Percentiles rank a stretch among this genome's conserved stretches.
phyloP scores from a whole-genome alignment of 2,888 invertebrate species.

The Drosophila setosimentum region DNA sequence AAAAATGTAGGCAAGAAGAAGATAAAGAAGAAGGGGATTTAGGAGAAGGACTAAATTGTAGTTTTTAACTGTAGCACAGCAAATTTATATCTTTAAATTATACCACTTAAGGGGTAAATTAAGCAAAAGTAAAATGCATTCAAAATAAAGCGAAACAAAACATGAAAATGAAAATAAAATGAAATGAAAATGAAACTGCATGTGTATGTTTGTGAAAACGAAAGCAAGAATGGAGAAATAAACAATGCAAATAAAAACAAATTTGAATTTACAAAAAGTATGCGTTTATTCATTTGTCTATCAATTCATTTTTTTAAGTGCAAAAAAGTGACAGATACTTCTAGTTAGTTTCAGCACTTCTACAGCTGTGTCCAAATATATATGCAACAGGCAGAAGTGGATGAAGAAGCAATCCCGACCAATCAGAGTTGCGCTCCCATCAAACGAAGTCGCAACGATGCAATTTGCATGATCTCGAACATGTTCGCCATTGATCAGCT shows the following conservation, averaged over 20 bases:
- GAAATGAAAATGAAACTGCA: constrained; percentile 22
- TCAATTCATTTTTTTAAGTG: background rate
- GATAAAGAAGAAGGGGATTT: background rate
- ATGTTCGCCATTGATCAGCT: background rate
- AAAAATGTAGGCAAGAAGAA: constrained; percentile 14
- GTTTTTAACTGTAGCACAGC: constrained; percentile 69
- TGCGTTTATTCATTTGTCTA: background rate
- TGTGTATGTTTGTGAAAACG: constrained; percentile 36
- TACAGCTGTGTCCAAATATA: background rate
- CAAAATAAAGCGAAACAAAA: constrained; percentile 28
- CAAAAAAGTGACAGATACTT: background rate
- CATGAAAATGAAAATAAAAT: too few relatives aligned
- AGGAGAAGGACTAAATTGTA: constrained; percentile 51
- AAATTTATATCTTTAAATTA: constrained; percentile 63
- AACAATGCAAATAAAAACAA: constrained; percentile 64
- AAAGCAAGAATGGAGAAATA: constrained; percentile 38
- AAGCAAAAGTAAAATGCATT: constrained; percentile 39
- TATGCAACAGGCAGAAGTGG: background rate
- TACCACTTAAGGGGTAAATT: constrained; percentile 60
- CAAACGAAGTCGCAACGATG: background rate
- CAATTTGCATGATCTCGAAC: background rate
- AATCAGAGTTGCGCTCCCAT: background rate
- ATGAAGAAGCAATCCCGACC: background rate
- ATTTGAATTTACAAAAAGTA: constrained; percentile 42
- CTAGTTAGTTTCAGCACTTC: background rate